Evolutionary conservation across 1,140 invertebrate genomes (phyloP), one percentile per base, ranked within the genome.

Genomic region (Idris sp.): DNA sequence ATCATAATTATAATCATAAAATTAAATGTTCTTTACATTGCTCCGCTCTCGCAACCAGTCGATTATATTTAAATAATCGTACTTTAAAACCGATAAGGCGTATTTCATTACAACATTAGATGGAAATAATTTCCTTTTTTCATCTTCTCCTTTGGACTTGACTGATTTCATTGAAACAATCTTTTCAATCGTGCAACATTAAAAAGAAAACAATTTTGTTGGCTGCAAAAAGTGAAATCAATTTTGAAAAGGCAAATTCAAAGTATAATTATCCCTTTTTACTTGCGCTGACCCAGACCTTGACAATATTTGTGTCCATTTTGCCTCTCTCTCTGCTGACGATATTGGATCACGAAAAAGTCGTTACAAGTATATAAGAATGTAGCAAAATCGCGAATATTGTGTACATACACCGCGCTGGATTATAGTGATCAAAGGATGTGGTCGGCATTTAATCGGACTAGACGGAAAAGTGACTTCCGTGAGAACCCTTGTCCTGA

Each of bases 361-460:
- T 77, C 59, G 80, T 79, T 84, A 82, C n/a, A n/a, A n/a, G n/a
- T 83, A 84, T 76, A 81, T 81, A 80, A 82, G 83, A 84, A 82
- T 80, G 79, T 80, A 74, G 64, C 73, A 68, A 71, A 74, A 81
- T 80, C 75, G 72, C 59, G 71, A 73, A 73, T 78, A 74, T 79
- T 71, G 26, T 81, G 79, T 77, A 78, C 77, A 65, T n/a, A n/a
- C n/a, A n/a, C n/a, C n/a, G 72, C 65, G 71, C 35, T 43, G 59
- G 79, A 65, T 76, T 77, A 77, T 84, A 85, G 82, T 81, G 84
- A 84, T 80, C 83, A 77, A 80, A 83, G 86, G 86, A 87, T 87
- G 84, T 86, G 86, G 86, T 86, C 80, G 62, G 62, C 74, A 77
- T 81, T 86, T 86, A 86, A 86, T 86, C 85, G 81, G 74, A 79